Base-by-base conservation (phyloP, 2,797 vertebrate species). In the Pseudotriccus pelzelni region DNA sequence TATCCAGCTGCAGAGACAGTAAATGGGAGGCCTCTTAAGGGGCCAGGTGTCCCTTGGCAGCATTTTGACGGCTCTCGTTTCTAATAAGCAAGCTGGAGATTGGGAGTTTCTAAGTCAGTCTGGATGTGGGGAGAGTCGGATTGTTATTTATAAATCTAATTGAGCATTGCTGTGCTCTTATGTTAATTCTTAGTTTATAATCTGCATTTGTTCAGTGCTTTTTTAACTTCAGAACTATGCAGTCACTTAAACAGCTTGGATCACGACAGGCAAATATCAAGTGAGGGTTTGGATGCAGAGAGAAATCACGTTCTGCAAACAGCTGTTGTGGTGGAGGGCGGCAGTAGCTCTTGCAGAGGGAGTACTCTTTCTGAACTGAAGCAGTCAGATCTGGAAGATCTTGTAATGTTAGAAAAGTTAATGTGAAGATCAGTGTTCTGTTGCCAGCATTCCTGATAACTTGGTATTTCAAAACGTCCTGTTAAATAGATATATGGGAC, bases 21-120 rank as follows among this genome's bases (percentile, higher is more conserved):
- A 91, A 91, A 76, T 84, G 43, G 73, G 79, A 94, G 94, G 96
- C 84, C 90, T 86, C 84, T 85, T 43, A 32, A 89, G 93, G 82
- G 95, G 82, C 92, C 94, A 94, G 94, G 95, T 96, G 89, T 95
- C 95, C 60, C 70, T 75, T 93, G 80, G 90, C 84, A 93, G 85
- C 28, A 6, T 93, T 96, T 68, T 67, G 44, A 47, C 74, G 17
- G 49, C 67, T 94, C 62, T 75, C 17, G 21, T 88, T 92, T 91
- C 52, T 69, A 73, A 76, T 69, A 79, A 88, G 47, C 47, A 89
- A 44, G 50, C 62, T 93, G 82, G n/a, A 56, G 83, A n/a, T 53
- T 75, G 46, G 23, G 58, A 84, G 34, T 91, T 84, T 74, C 32
- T 55, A 19, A 58, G n/a, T 53, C 4, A 5, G 19, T 63, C 46